phyloP scores from a whole-genome alignment of 1,140 invertebrate genomes.

The Drosophila pseudoananassae region DNA sequence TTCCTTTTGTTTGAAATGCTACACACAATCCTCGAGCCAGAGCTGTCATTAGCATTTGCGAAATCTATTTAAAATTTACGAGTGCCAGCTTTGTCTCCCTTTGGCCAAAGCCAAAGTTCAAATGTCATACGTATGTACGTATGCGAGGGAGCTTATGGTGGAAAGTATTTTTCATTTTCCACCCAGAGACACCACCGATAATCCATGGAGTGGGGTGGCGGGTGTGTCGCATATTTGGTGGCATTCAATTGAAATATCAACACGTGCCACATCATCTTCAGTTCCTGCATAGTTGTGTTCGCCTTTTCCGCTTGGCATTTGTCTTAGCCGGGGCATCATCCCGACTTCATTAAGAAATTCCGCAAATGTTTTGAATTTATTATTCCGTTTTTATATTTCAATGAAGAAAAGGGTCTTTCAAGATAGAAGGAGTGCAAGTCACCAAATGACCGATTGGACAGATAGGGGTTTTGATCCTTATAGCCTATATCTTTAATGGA shows the following conservation, averaged over 20 bases:
- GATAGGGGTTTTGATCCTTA: neutral
- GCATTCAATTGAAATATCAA: slow-evolving; percentile 80
- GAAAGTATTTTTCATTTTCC: slow-evolving; percentile 49
- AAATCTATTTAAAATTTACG: slow-evolving; percentile 56
- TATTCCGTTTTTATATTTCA: slow-evolving; percentile 43
- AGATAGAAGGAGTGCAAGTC: slow-evolving; percentile 43
- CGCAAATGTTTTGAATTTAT: slow-evolving; percentile 69
- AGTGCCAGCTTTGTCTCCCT: slow-evolving; percentile 3
- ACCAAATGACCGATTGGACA: neutral
- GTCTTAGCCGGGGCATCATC: slow-evolving; percentile 52
- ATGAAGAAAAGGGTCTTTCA: slow-evolving; percentile 40
- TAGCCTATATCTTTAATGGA: no score
- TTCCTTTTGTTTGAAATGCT: slow-evolving; percentile 73
- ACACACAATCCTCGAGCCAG: slow-evolving; percentile 32
- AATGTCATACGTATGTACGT: slow-evolving; percentile 53
- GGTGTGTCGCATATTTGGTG: slow-evolving; percentile 66
- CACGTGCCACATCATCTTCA: slow-evolving; percentile 63
- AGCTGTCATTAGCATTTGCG: slow-evolving; percentile 70
- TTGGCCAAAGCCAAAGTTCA: slow-evolving; percentile 63
- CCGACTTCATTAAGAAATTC: slow-evolving; percentile 77
- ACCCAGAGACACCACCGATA: neutral
- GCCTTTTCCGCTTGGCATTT: slow-evolving; percentile 54
- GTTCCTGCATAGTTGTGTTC: slow-evolving; percentile 50
- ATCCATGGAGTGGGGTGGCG: slow-evolving; percentile 13
- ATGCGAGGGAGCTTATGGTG: slow-evolving; percentile 13